phyloP scores from a whole-genome alignment of 2,888 invertebrate species.

The Sturmia bella region DNA sequence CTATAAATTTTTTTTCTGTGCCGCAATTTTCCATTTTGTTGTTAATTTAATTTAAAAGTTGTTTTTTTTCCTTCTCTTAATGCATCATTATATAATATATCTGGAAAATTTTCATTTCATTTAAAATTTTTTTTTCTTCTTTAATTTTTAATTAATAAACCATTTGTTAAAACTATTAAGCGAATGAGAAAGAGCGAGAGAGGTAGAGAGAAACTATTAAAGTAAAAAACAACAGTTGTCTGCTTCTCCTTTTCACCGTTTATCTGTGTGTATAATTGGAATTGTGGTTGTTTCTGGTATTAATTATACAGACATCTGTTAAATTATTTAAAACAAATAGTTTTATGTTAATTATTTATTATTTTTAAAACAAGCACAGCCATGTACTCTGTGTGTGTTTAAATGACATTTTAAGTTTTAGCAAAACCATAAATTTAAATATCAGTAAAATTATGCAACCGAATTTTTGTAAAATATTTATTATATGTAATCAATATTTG shows the following conservation, averaged over 20 bases:
- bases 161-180: constrained; percentile 43
- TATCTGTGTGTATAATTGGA: constrained; percentile 53
- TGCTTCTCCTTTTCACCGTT: constrained; percentile 17
- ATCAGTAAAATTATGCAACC: constrained; percentile 15
- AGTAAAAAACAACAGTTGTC: neutral
- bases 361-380: neutral
- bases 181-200: constrained; percentile 10
- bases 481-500: constrained; percentile 25
- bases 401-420: constrained; percentile 32
- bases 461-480: constrained; percentile 20
- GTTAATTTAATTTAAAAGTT: constrained; percentile 34
- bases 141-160: constrained; percentile 54
- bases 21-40: constrained; percentile 34
- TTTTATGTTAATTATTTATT: constrained; percentile 57
- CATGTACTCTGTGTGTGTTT: neutral
- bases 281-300: constrained; percentile 66
- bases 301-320: constrained; percentile 65
- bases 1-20: neutral
- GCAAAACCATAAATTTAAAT: constrained; percentile 53
- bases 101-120: constrained; percentile 22
- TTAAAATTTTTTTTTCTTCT: neutral
- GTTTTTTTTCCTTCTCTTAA: constrained; percentile 27
- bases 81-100: constrained; percentile 41
- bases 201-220: neutral
- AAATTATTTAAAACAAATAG: constrained; percentile 62